phyloP scores from a whole-genome alignment of 2,888 invertebrate genomes.

The Creontiades dilutus region DNA sequence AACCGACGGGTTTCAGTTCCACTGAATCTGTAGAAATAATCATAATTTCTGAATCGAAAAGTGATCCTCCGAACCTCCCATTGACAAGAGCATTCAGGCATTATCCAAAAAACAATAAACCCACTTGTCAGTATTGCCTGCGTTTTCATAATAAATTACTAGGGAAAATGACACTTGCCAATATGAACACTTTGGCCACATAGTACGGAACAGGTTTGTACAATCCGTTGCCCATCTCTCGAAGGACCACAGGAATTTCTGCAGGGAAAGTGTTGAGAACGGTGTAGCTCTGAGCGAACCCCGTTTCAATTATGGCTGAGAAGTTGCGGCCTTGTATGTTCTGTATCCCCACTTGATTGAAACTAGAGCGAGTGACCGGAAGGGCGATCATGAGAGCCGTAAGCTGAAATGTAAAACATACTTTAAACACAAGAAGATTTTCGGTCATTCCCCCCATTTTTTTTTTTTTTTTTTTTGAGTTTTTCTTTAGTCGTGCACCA shows the following conservation, averaged over 20 bases:
- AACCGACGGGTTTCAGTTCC: no score
- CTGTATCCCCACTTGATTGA: slow-evolving; percentile 79
- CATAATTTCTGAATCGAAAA: no score
- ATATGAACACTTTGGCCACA: slow-evolving; percentile 78
- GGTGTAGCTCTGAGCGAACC: slow-evolving; percentile 75
- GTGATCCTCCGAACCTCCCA: no score
- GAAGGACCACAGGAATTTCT: slow-evolving; percentile 75
- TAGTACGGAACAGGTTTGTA: slow-evolving; percentile 76
- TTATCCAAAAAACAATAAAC: no score
- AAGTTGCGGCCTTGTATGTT: slow-evolving; percentile 76
- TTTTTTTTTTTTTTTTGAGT: no score
- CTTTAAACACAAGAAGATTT: background rate
- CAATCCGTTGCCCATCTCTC: slow-evolving; percentile 80
- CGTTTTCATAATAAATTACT: no score
- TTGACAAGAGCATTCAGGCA: no score
- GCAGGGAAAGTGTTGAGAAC: slow-evolving; percentile 76
- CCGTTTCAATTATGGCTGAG: slow-evolving; percentile 75
- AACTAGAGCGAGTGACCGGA: slow-evolving; percentile 81
- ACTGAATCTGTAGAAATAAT: no score
- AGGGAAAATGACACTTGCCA: slow-evolving; percentile 80
- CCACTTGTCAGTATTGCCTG: no score
- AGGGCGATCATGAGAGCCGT: slow-evolving; percentile 83
- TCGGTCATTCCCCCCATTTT: no score
- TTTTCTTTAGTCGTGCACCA: no score
- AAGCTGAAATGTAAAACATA: slow-evolving; percentile 79